Conservation (phyloP, 2,113 vertebrate genomes). For the Solea senegalensis region DNA sequence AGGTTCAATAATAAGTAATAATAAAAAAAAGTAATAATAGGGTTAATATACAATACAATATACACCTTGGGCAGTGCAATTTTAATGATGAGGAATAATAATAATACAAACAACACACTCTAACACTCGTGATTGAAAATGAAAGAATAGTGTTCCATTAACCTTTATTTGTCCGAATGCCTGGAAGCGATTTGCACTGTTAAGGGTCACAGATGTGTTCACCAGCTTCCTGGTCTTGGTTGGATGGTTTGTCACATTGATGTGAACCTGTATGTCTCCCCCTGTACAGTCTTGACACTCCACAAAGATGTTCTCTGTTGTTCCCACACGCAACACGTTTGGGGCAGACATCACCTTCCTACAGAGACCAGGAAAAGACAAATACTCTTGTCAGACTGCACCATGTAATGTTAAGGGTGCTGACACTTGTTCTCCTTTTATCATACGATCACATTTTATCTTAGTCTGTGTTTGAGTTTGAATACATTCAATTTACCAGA, state of each 20-base stretch:
- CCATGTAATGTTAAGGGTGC: neutral
- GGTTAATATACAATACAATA: too few species aligned
- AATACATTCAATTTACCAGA: too few species aligned
- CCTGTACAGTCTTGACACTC: constrained; percentile 74
- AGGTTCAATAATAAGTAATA: too few species aligned
- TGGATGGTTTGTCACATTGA: constrained; percentile 69
- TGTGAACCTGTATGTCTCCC: neutral
- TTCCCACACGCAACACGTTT: constrained; percentile 77
- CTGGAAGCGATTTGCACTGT: constrained; percentile 31
- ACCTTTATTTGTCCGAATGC: constrained; percentile 73
- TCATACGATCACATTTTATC: too few species aligned
- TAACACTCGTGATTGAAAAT: neutral
- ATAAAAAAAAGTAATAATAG: too few species aligned
- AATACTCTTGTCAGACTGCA: neutral
- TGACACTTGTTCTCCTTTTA: neutral
- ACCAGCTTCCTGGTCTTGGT: constrained; percentile 33
- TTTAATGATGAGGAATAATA: too few species aligned
- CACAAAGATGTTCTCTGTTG: constrained; percentile 77
- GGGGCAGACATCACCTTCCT: constrained; percentile 77
- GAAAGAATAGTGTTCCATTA: neutral
- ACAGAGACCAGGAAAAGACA: neutral
- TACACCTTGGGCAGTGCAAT: too few species aligned
- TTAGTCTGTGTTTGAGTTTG: too few species aligned
- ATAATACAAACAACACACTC: too few species aligned
- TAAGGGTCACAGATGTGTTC: constrained; percentile 49